phyloP scores from a whole-genome alignment of 2,113 vertebrate genomes.

The Brachypteracias leptosomus region DNA sequence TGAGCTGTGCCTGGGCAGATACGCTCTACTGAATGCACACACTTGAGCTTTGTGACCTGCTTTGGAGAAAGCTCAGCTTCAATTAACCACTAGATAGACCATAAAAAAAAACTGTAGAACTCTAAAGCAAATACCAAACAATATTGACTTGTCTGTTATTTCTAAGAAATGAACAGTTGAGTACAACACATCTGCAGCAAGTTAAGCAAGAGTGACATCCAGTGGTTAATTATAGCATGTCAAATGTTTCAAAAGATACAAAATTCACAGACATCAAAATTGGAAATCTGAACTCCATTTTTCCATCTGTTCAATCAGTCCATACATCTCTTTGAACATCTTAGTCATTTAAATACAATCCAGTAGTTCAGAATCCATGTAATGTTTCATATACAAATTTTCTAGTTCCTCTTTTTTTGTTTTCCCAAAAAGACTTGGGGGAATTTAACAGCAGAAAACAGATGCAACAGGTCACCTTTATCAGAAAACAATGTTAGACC shows the following conservation, averaged over 20 bases:
- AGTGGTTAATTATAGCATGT: constrained; percentile 35
- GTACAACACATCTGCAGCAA: neutral
- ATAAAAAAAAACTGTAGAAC: neutral
- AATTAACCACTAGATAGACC: neutral
- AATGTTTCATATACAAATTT: neutral
- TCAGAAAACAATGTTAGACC: neutral
- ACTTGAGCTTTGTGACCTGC: neutral
- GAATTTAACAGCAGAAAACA: neutral
- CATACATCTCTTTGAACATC: neutral
- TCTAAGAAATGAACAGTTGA: neutral
- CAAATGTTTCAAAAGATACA: neutral
- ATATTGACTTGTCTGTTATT: neutral
- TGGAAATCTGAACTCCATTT: neutral
- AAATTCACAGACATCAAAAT: neutral
- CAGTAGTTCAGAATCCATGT: neutral
- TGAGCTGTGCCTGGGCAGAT: neutral
- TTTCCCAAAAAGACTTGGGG: neutral
- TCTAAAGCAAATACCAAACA: neutral
- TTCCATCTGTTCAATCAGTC: neutral
- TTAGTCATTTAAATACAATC: neutral
- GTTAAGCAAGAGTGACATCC: constrained; percentile 58
- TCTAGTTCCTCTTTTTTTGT: neutral
- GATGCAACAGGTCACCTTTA: neutral
- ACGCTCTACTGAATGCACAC: neutral
- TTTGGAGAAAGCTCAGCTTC: neutral